These are phyloP conservation scores for Palythoa grandiflora DNA, from an alignment of 92 coral and sea anemone genomes.

Conservation along the genomic window DNA sequence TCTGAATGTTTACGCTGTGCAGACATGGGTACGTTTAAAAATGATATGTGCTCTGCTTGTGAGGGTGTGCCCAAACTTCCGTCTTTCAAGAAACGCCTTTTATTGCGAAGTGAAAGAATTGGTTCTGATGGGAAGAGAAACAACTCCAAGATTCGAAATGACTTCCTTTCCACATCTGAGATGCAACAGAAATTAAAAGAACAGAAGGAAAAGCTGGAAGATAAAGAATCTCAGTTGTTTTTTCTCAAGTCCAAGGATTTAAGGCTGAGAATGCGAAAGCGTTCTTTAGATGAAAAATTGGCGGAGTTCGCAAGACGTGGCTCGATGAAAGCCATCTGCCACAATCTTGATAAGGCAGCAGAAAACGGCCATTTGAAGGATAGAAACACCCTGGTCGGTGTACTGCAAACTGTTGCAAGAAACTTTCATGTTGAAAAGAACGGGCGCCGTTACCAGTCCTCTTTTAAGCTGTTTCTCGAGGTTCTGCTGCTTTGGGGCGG, in stretches of 20 bases:
- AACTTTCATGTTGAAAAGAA: slow-evolving; percentile 59
- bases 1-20: slow-evolving; percentile 24
- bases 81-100: slow-evolving; percentile 56
- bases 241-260: slow-evolving; percentile 39
- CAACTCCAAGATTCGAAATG: slow-evolving; percentile 12
- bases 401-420: slow-evolving; percentile 41
- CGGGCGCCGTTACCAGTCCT: slow-evolving; percentile 44
- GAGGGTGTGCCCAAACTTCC: slow-evolving; percentile 51
- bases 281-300: slow-evolving; percentile 51
- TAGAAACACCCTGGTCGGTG: slow-evolving; percentile 28
- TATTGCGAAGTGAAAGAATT: slow-evolving; percentile 21
- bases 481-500: slow-evolving; percentile 56
- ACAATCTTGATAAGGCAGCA: slow-evolving; percentile 49
- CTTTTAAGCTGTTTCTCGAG: slow-evolving; percentile 53
- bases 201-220: slow-evolving; percentile 31
- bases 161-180: slow-evolving; percentile 46
- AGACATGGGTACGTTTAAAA: slow-evolving; percentile 35
- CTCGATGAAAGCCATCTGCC: slow-evolving; percentile 58
- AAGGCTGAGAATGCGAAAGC: slow-evolving; percentile 8
- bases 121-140: slow-evolving; percentile 4
- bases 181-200: slow-evolving; percentile 38
- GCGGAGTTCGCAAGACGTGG: slow-evolving; percentile 52
- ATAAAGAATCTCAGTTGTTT: slow-evolving; percentile 43
- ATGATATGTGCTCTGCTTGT: slow-evolving; percentile 55
- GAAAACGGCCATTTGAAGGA: slow-evolving; percentile 44